These are phyloP conservation scores for Ascidia mentula DNA, from an alignment of 23 tunicate species.

Conservation along the genomic window DNA sequence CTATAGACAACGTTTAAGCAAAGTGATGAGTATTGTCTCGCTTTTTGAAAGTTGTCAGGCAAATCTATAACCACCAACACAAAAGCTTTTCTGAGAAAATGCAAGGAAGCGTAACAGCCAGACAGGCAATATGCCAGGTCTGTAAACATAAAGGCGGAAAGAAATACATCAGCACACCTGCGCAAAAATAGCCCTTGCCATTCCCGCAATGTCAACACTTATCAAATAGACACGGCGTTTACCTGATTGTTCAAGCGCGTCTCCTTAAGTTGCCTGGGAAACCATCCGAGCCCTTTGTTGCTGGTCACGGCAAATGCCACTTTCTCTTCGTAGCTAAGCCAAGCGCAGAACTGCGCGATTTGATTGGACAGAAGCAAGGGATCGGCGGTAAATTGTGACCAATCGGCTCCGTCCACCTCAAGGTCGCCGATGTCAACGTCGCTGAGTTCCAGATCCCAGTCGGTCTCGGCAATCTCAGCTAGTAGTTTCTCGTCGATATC, in stretches of 20 bases:
- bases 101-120: too few species aligned
- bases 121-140: too few species aligned
- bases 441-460: conserved; percentile 1
- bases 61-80: too few species aligned
- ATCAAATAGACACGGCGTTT: not conserved
- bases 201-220: not conserved
- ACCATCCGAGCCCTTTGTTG: not conserved
- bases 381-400: not conserved
- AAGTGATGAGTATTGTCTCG: too few species aligned
- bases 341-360: not conserved
- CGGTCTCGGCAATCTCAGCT: not conserved
- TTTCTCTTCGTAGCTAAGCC: not conserved
- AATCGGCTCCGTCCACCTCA: not conserved
- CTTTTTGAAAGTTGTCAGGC: too few species aligned
- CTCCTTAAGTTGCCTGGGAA: not conserved
- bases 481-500: conserved; percentile 7
- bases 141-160: too few species aligned
- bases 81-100: too few species aligned
- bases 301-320: not conserved
- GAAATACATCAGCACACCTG: not conserved
- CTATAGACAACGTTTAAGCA: too few species aligned
- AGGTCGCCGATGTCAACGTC: not conserved
- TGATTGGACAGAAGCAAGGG: not conserved
- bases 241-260: not conserved
- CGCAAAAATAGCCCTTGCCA: not conserved